Evolutionary conservation across 2,797 vertebrate species (phyloP).

Genomic region (Oreochromis grahami): DNA sequence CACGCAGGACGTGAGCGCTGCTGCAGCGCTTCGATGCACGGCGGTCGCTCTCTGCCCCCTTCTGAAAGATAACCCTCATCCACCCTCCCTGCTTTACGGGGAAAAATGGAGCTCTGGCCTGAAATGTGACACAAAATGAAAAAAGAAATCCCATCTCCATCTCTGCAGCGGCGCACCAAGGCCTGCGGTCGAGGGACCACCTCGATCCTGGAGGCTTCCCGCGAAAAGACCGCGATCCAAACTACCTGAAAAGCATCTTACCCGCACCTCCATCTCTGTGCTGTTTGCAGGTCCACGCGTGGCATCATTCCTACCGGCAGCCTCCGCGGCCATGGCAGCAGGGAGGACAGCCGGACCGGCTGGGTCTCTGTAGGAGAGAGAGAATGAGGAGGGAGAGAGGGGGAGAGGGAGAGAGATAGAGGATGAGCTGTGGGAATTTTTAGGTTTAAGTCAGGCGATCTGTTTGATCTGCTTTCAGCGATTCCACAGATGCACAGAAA

Average conservation of each 20-base stretch:
- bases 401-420: neutral
- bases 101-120: fast-evolving
- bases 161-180: neutral
- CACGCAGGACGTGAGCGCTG: neutral
- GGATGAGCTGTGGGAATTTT: neutral
- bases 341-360: neutral
- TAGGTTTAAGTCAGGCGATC: neutral
- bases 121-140: neutral
- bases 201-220: neutral
- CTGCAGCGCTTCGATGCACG: neutral
- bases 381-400: neutral
- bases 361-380: neutral
- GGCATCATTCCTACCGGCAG: constrained; percentile 32
- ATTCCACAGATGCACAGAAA: neutral
- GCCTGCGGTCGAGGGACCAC: neutral
- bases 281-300: constrained; percentile 24
- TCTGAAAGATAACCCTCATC: neutral
- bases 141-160: neutral
- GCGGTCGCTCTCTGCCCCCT: neutral
- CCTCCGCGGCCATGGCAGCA: constrained; percentile 67
- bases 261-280: constrained; percentile 71
- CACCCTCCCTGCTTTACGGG: neutral
- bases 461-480: neutral
- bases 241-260: constrained; percentile 26
- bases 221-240: neutral